These are phyloP conservation scores for Prosapia bicincta DNA, from an alignment of 2,888 invertebrate genomes.

Conservation along the genomic window DNA sequence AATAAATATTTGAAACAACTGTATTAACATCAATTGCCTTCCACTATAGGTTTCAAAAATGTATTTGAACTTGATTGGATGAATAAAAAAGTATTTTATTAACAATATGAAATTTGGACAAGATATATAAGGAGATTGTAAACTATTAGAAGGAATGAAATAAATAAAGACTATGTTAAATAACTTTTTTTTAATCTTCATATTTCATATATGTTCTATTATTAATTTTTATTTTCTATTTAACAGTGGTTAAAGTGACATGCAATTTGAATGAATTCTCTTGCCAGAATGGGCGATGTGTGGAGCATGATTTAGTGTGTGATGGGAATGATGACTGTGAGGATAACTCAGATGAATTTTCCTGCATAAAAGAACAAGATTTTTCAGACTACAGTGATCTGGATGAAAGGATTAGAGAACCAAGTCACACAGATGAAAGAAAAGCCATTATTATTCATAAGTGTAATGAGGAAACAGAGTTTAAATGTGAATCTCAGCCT, in stretches of 20 bases:
- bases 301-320: slow-evolving; percentile 49
- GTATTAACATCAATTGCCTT: too few species aligned
- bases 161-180: too few species aligned
- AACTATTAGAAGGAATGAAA: too few species aligned
- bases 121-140: too few species aligned
- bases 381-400: neutral
- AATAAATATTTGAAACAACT: too few species aligned
- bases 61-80: too few species aligned
- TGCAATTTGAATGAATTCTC: slow-evolving; percentile 42
- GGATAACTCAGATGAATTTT: slow-evolving; percentile 46
- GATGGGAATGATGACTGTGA: slow-evolving; percentile 43
- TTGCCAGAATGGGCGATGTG: slow-evolving; percentile 55
- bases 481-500: slow-evolving; percentile 26
- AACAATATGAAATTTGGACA: too few species aligned
- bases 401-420: neutral
- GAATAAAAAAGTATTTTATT: too few species aligned
- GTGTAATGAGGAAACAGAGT: slow-evolving; percentile 42
- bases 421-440: slow-evolving; percentile 6
- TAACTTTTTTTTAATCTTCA: too few species aligned
- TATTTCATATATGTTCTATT: too few species aligned
- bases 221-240: neutral
- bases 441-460: slow-evolving; percentile 14
- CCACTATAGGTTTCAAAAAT: too few species aligned
- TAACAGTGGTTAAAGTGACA: slow-evolving; percentile 14
- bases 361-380: neutral